Percentiles rank a stretch among this genome's conserved stretches.
phyloP scores from a whole-genome alignment of 2,888 invertebrate species.

The Keiferia lycopersicella region DNA sequence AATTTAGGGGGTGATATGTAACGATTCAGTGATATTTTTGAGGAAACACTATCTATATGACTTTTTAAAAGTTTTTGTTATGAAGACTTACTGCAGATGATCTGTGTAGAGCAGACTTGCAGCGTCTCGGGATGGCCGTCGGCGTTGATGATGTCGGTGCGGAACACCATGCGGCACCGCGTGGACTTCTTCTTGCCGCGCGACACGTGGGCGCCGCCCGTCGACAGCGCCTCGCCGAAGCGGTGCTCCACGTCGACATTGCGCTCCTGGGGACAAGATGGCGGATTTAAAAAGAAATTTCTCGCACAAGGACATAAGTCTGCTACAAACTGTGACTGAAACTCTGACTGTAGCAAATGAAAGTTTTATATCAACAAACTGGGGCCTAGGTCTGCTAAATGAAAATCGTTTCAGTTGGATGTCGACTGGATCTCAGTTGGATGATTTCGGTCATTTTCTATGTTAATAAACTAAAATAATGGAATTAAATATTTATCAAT shows the following conservation, averaged over 20 bases:
- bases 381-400: too few species aligned
- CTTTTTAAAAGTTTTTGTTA: too few species aligned
- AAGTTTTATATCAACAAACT: too few species aligned
- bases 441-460: too few species aligned
- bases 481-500: too few species aligned
- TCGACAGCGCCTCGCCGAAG: slow-evolving; percentile 90
- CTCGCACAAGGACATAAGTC: background rate
- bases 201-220: slow-evolving; percentile 64
- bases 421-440: too few species aligned
- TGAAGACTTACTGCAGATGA: slow-evolving; percentile 92
- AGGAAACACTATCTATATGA: too few species aligned
- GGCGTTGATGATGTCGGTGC: slow-evolving; percentile 89
- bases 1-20: too few species aligned
- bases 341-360: too few species aligned
- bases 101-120: slow-evolving; percentile 94
- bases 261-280: slow-evolving; percentile 82
- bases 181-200: slow-evolving; percentile 97
- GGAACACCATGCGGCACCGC: slow-evolving; percentile 96
- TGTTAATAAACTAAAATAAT: too few species aligned
- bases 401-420: too few species aligned
- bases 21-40: too few species aligned
- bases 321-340: background rate
- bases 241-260: slow-evolving; percentile 94
- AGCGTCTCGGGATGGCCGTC: slow-evolving; percentile 91
- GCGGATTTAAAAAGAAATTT: background rate